Evolutionary conservation across 2,797 vertebrate genomes (phyloP).

Genomic region (Manis javanica): DNA sequence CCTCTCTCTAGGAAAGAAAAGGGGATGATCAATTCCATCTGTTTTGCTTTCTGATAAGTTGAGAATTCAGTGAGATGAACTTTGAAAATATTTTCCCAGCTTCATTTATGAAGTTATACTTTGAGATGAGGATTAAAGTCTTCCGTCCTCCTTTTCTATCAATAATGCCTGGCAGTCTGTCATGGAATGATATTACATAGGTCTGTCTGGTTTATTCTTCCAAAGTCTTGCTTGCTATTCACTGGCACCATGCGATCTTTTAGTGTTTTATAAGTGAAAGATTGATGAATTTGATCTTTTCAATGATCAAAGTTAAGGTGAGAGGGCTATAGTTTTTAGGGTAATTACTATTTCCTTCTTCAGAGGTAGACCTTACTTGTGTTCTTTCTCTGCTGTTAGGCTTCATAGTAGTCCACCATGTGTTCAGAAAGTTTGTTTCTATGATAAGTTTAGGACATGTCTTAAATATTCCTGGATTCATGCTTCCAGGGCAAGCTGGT

Average conservation of each 20-base stretch:
- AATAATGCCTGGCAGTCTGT: neutral
- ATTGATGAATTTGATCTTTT: constrained; percentile 53
- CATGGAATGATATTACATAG: neutral
- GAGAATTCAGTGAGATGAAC: constrained; percentile 22
- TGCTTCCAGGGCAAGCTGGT: constrained; percentile 7
- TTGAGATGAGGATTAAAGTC: constrained; percentile 45
- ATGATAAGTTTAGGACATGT: neutral
- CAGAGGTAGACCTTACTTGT: neutral
- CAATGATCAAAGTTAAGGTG: constrained; percentile 20
- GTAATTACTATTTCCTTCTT: constrained; percentile 12
- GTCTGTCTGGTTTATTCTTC: constrained; percentile 44
- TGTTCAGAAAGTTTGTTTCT: constrained; percentile 24
- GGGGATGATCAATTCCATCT: neutral
- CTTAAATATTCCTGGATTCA: constrained; percentile 24
- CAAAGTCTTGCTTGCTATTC: neutral
- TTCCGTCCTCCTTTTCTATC: neutral
- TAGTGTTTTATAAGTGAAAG: constrained; percentile 41
- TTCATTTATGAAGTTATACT: constrained; percentile 52
- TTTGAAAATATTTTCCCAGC: constrained; percentile 60
- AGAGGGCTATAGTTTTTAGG: constrained; percentile 34
- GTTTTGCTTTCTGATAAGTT: neutral
- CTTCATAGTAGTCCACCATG: neutral
- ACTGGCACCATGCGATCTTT: neutral
- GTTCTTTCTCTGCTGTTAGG: constrained; percentile 12
- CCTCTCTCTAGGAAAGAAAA: neutral